These are phyloP conservation scores for Aspidiotus rigidus DNA, from an alignment of 2,888 invertebrate species.

Conservation along the genomic window DNA sequence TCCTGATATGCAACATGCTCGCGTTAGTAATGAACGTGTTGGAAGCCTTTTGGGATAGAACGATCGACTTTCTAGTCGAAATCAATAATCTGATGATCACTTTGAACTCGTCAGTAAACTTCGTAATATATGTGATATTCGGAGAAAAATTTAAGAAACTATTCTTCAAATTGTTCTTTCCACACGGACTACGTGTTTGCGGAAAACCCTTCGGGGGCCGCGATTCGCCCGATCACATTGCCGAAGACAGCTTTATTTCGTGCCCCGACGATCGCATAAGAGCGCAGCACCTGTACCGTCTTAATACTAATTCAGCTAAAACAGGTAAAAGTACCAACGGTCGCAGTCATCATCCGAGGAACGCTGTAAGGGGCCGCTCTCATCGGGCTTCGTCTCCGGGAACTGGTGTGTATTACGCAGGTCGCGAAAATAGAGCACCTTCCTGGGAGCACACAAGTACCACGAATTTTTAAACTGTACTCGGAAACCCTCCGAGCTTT, in stretches of 20 bases:
- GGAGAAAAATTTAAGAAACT: constrained; percentile 91
- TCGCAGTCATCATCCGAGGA: constrained; percentile 1
- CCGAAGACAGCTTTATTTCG: constrained; percentile 70
- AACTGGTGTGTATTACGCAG: constrained; percentile 28
- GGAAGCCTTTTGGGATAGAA: constrained; percentile 64
- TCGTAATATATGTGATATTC: constrained; percentile 94
- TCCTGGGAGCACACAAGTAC: constrained; percentile 33
- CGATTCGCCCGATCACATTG: constrained; percentile 52
- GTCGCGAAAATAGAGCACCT: constrained; percentile 21
- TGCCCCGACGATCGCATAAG: constrained; percentile 47
- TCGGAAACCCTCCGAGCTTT: no score
- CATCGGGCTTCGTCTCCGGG: constrained; percentile 22
- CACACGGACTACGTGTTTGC: constrained; percentile 44
- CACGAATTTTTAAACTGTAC: constrained; percentile 25
- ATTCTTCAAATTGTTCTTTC: constrained; percentile 70
- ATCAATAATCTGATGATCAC: constrained; percentile 87
- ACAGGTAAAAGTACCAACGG: neutral
- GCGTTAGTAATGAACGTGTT: constrained; percentile 77
- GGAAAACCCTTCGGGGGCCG: constrained; percentile 50
- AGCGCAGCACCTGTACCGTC: constrained; percentile 14
- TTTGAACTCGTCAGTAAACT: constrained; percentile 94
- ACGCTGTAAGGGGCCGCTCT: constrained; percentile 16
- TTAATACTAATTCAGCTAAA: constrained; percentile 15
- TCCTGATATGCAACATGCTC: constrained; percentile 83
- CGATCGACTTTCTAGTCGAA: constrained; percentile 63